Evolutionary conservation across 2,797 vertebrate species (phyloP), one percentile per base, ranked within the genome.

Genomic region (Paramormyrops hopkinsi): DNA sequence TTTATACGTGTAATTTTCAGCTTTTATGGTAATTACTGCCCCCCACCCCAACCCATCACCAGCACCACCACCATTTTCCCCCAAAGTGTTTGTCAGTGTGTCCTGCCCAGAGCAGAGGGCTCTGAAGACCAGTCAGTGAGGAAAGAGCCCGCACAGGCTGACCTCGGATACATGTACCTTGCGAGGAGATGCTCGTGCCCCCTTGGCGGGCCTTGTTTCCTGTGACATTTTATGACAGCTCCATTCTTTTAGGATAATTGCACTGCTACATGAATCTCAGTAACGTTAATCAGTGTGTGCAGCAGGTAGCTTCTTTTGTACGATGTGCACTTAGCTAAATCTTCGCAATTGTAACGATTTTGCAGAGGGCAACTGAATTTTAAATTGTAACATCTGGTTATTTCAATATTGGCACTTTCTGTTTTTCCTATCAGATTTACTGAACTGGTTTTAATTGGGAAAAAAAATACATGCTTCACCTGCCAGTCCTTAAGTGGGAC

Each of bases 1-100:
- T 93, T 93, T 92, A 90, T 87, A 91, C 59, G 85, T 91, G 91
- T 92, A 92, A 94, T 95, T 91, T 91, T 90, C 65, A 93, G 91
- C 91, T 93, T 95, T 94, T 92, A 91, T 88, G 65, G 88, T 91
- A 90, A 92, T 93, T 92, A 90, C 90, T 62, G 33, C 69, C 69
- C 69, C 29, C 33, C 90, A 48, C 82, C 33, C 6, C 62, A 37
- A 50, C 69, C 69, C 33, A 76, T 17, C 65, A 25, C 22, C 59
- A 62, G 8, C 9, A 37, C 33, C 69, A 73, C 65, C 65, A 37
- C 65, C 65, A 14, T 17, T 29, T 76, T 14, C 1, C 1, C 56
- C 79, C 25, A 73, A 86, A 86, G 59, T 89, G 25, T 76, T 62
- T 90, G 76, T 88, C 86, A 90, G 41, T 25, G 5, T 50, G 51